These are phyloP conservation scores for Allobates femoralis DNA, from an alignment of 2,797 vertebrate genomes.

Conservation along the genomic window DNA sequence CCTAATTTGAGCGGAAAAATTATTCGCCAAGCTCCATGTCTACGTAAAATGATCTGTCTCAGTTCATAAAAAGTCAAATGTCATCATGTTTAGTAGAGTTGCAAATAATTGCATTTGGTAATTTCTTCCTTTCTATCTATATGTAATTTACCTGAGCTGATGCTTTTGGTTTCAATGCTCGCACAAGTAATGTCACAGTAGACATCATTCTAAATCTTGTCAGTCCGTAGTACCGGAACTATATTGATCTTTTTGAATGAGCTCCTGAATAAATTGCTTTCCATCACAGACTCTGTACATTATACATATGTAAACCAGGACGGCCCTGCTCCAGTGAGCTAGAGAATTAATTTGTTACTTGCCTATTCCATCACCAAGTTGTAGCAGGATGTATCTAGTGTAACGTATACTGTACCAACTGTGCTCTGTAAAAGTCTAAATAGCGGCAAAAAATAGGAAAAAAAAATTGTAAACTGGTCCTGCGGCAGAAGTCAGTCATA, in stretches of 20 bases:
- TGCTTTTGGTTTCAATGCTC: not conserved
- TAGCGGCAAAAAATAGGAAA: not conserved
- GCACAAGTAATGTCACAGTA: slow-evolving; percentile 6
- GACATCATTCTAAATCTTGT: not conserved
- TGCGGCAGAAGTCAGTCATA: no score
- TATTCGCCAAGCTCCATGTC: not conserved
- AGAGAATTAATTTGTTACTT: not conserved
- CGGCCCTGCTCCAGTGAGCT: slow-evolving; percentile 12
- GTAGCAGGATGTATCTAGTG: not conserved
- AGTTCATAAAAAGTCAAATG: not conserved
- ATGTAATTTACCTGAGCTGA: not conserved
- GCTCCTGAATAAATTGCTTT: not conserved
- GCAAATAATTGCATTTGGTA: not conserved
- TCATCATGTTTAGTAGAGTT: not conserved
- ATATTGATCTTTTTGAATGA: not conserved
- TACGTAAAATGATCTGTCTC: not conserved
- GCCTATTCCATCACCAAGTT: not conserved
- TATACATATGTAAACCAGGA: slow-evolving; percentile 11
- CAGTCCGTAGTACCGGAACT: not conserved
- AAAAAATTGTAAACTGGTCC: not conserved
- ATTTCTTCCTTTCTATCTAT: not conserved
- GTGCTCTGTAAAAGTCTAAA: not conserved
- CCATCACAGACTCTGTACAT: not conserved
- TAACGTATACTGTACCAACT: not conserved
- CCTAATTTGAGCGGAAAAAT: not conserved